Evolutionary conservation across 2,113 vertebrate species (phyloP), one percentile per base, ranked within the genome.

Genomic region (Elgaria multicarinata): DNA sequence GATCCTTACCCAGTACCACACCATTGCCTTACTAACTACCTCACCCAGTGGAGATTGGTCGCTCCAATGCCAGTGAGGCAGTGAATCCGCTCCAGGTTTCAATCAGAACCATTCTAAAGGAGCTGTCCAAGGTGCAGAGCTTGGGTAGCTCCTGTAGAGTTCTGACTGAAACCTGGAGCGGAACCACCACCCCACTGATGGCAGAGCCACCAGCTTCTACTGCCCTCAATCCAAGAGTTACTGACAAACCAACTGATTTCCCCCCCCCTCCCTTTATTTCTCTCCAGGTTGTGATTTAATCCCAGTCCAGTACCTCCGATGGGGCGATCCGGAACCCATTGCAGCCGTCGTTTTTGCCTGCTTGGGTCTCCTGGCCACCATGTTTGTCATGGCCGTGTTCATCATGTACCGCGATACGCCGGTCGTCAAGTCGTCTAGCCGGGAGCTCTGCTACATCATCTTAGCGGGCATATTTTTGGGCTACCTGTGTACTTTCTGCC

Each of bases 391-490:
- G 5, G 97, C 96, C 2, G 92, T 99, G 91, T 99, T 99, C 94
- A 98, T 99, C 93, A 97, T 98, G 95, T 99, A 98, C 93, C 97
- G 98, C 1, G 99, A 99, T 75, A 99, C 99, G 1, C 99, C 99
- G 0, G 99, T 99, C 20, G 99, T 99, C 93, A 99, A 99, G 94
- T 99, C 99, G 2, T 99, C 99, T 71, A 99, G 99, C 91, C 96
- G 99, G 53, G 99, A 99, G 92, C 98, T 99, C 86, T 99, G 99
- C 92, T 99, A 99, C 96, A 99, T 99, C 88, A 99, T 99, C 89
- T 97, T 99, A 79, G 99, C 98, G 0, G 99, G 99, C 85, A 99
- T 99, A 96, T 99, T 98, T 93, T 93, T 99, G 92, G 99, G 99
- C n/a, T 99, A 99, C 96, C 92, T 99, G 90, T 99, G 99, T 64